Evolutionary conservation across 2,888 invertebrate genomes (phyloP).

Genomic region (Diadegma fenestrale): DNA sequence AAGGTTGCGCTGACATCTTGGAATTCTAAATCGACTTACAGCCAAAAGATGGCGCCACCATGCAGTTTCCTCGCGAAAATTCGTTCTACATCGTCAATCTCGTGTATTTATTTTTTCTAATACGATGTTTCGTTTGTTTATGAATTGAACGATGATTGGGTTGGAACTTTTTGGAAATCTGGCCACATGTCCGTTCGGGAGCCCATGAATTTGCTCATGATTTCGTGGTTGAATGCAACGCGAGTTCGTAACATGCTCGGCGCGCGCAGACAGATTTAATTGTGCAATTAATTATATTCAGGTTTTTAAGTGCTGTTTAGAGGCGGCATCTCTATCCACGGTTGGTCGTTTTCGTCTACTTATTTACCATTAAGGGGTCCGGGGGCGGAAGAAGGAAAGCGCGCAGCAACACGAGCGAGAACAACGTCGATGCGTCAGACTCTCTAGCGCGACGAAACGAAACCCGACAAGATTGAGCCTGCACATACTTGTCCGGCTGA

Average conservation of each 20-base stretch:
- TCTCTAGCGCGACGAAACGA: neutral
- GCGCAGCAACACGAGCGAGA: conserved; percentile 24
- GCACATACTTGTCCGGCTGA: conserved; percentile 63
- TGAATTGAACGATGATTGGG: neutral
- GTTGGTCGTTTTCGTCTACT: conserved; percentile 58
- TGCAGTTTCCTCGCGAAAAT: neutral
- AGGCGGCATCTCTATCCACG: conserved; percentile 54
- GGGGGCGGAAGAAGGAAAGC: neutral
- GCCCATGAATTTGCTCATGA: neutral
- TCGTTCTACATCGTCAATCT: conserved; percentile 17
- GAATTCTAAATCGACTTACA: neutral
- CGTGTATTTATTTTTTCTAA: neutral
- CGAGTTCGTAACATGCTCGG: neutral
- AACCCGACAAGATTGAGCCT: conserved; percentile 65
- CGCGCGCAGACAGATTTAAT: conserved; percentile 9
- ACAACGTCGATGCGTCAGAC: conserved; percentile 67
- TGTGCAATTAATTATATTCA: conserved; percentile 12
- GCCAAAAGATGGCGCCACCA: conserved; percentile 46
- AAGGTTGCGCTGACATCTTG: neutral
- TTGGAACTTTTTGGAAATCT: neutral
- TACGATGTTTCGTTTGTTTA: neutral
- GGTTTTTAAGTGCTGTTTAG: neutral
- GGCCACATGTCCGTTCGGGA: neutral
- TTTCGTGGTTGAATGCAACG: neutral
- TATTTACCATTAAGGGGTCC: conserved; percentile 56